Evolutionary conservation across 2,113 vertebrate species (phyloP).

Genomic region (Shinisaurus crocodilurus): DNA sequence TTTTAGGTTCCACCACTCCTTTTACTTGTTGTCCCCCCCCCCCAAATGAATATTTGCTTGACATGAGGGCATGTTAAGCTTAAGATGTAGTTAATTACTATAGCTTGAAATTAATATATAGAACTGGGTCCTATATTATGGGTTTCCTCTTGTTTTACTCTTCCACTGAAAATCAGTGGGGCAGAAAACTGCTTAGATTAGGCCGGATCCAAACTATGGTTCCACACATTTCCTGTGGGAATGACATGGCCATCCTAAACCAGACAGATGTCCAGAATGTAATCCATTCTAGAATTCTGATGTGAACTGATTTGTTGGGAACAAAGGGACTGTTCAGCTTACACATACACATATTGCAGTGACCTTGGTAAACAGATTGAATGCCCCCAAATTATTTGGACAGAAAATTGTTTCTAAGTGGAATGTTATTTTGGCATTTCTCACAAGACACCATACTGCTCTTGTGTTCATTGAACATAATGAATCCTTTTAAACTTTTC

Average conservation of each 20-base stretch:
- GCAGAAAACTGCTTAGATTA: background rate
- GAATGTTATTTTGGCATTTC: constrained; percentile 47
- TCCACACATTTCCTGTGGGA: background rate
- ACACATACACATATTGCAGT: background rate
- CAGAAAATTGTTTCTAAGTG: constrained; percentile 27
- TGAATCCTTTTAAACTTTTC: constrained; percentile 50
- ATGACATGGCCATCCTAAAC: background rate
- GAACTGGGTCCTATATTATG: background rate
- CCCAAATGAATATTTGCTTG: constrained; percentile 1
- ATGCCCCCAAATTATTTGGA: constrained; percentile 6
- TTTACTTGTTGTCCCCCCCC: background rate
- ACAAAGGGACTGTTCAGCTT: background rate
- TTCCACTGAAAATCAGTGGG: background rate
- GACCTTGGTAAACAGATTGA: background rate
- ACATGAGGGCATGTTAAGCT: background rate
- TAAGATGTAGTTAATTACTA: background rate
- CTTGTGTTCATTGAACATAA: constrained; percentile 63
- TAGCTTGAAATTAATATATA: too few species aligned
- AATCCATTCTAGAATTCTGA: background rate
- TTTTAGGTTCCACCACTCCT: background rate
- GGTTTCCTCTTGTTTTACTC: background rate
- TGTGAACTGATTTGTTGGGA: constrained; percentile 17
- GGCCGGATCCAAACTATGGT: background rate
- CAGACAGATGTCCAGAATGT: background rate
- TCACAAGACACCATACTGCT: constrained; percentile 45